Conservation (phyloP, 2,113 vertebrate species). For the Atlantisia rogersi region DNA sequence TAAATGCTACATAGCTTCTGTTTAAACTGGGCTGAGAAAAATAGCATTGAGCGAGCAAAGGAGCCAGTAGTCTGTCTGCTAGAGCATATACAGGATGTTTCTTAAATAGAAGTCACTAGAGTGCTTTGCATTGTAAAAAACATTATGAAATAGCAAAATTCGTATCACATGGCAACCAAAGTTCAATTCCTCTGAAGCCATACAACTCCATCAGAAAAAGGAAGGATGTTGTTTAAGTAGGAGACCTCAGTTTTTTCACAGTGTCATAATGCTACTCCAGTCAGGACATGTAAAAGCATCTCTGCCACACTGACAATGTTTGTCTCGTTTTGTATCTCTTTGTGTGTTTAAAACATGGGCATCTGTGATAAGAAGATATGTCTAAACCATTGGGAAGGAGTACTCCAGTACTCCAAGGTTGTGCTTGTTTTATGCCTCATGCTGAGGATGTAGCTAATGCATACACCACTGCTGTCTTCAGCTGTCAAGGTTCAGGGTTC, state of each 20-base stretch:
- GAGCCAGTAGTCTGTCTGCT: neutral
- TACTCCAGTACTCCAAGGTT: neutral
- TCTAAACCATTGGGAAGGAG: neutral
- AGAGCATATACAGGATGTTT: neutral
- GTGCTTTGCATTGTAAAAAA: neutral
- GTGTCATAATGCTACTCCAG: neutral
- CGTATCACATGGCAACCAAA: rapidly evolving
- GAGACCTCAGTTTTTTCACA: neutral
- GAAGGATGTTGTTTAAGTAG: neutral
- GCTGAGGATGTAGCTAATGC: neutral
- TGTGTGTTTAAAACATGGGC: neutral
- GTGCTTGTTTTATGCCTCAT: neutral
- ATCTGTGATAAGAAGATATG: neutral
- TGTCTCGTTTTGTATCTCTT: neutral
- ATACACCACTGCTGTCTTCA: neutral
- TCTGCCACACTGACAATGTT: neutral
- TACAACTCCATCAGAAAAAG: neutral
- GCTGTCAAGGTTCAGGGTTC: neutral
- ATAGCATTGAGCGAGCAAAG: neutral
- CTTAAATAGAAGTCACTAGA: neutral
- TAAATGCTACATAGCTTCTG: neutral
- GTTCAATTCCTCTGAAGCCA: neutral
- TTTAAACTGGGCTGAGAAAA: neutral
- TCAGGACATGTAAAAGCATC: neutral
- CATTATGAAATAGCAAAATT: neutral